Base-by-base conservation (phyloP, 2,888 invertebrate genomes). In the Phalera bucephala region DNA sequence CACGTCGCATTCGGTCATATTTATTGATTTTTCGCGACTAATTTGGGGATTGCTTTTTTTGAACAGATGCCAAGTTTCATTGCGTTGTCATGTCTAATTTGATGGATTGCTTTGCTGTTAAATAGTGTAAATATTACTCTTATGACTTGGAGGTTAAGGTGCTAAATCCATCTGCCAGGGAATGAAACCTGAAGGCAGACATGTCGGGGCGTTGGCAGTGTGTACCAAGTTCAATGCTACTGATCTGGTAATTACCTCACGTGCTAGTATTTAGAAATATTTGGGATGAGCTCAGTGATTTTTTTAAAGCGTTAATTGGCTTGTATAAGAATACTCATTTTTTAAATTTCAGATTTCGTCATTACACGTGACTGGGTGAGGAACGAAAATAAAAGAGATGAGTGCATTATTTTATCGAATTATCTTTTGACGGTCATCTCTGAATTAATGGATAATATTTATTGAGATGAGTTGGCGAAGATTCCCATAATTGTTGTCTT, bases 191-290 rank as follows among this genome's bases (percentile, higher is more conserved):
- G 14, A 27, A 9, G 25, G 25, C 14, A 30, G 27, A 13, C 28
- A 34, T 32, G 37, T 41, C 32, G 45, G 48, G 42, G 46, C 35
- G 44, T 73, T 73, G 72, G 70, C 73, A 72, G 57, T 51, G 60
- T 67, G 52, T 65, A 60, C 61, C 83, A 85, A 85, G 84, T 83
- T 85, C 84, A 85, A 82, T 82, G 82, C 72, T 79, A 55, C 36
- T 31, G 27, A 4, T 67, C 56, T 36, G 62, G 64, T 79, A 78
- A 78, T 83, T 81, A 74, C 59, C 64, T 64, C 57, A 64, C 68
- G 53, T 60, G 46, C 39, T 48, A 42, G 63, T 69, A 72, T 80
- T 76, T 79, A 78, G 68, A 64, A 43, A 53, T 33, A 23, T 54
- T 49, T 57, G 48, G 45, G 40, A 35, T 31, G 31, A 25, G 13